Evolutionary conservation across 1,140 invertebrate species (phyloP), one percentile per base, ranked within the genome.

Genomic region (Heliconius hermathena): DNA sequence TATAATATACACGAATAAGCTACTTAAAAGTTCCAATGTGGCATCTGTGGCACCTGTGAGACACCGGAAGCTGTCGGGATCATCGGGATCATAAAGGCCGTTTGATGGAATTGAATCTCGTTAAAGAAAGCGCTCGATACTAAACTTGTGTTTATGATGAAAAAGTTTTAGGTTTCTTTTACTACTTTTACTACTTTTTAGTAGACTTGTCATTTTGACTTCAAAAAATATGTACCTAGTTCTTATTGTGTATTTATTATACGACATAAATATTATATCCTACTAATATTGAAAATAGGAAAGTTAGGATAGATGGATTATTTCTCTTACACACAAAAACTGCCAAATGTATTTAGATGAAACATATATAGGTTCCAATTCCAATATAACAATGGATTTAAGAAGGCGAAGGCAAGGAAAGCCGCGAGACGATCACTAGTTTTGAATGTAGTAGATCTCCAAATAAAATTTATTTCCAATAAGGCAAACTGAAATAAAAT

Each of bases 41-140:
- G 1, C 18, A 20, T 6, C 49, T 20, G 8, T 26, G 22, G 0
- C 33, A n/a, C 13, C 38, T 41, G 41, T 46, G 36, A 22, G 71
- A 46, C 29, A 16, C 46, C 52, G 20, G 57, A n/a, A 41, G 54
- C 29, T 79, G 26, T 9, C 57, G 73, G 73, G 78, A 71, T 79
- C 54, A n/a, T 22, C 77, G 38, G 52, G 73, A 22, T 85, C 88
- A 85, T 91, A 91, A 91, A 90, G 83, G 77, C 78, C 78, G 75
- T 80, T 90, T 88, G 87, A 86, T 85, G 87, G 84, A 86, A 90
- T 90, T 83, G 88, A 84, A 84, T 85, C 81, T 84, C 87, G 85
- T 90, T 89, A 89, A 86, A 81, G 46, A 80, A 49, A 75, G 71
- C 77, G 57, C 73, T 74, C 74, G 60, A 22, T 66, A 66, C 26